A percentile compares a stretch with the other conserved stretches of the same genome.
phyloP scores from a whole-genome alignment of 2,113 vertebrate species.

The Pangasianodon gigas region DNA sequence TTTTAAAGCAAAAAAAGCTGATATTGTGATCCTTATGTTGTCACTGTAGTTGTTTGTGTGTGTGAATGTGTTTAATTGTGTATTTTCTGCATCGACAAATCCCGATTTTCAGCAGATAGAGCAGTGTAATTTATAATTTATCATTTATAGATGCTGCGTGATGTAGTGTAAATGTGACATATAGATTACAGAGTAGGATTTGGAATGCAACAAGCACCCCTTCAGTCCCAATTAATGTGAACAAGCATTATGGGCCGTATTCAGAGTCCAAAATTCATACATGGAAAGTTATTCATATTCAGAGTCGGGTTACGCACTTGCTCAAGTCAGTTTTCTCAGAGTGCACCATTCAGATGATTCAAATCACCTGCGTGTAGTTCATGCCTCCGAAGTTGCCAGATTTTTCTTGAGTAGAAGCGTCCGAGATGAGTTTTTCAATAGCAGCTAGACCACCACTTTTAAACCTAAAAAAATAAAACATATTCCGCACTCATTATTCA shows the following conservation, averaged over 20 bases:
- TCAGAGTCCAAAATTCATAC: background rate
- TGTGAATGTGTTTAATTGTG: slow-evolving; percentile 51
- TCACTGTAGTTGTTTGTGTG: slow-evolving; percentile 48
- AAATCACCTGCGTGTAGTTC: background rate
- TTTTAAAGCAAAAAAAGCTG: slow-evolving; percentile 22
- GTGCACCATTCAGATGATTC: background rate
- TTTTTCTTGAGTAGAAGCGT: background rate
- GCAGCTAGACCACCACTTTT: background rate
- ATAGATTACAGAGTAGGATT: slow-evolving; percentile 45
- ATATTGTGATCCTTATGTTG: slow-evolving; percentile 48
- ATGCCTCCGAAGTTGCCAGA: background rate
- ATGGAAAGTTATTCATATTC: background rate
- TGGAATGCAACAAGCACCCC: slow-evolving; percentile 34
- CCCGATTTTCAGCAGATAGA: slow-evolving; percentile 25
- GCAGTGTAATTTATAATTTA: slow-evolving; percentile 12
- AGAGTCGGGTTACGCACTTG: background rate
- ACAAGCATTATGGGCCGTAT: background rate
- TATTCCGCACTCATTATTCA: background rate
- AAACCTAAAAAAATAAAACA: background rate
- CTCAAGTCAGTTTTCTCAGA: background rate
- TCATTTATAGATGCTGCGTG: slow-evolving; percentile 28
- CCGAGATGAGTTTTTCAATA: background rate
- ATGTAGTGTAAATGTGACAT: slow-evolving; percentile 42
- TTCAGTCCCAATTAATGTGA: slow-evolving; percentile 45
- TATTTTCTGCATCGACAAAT: slow-evolving; percentile 50